Evolutionary conservation across 2,888 invertebrate species (phyloP).

Genomic region (Stratiomys singularior): DNA sequence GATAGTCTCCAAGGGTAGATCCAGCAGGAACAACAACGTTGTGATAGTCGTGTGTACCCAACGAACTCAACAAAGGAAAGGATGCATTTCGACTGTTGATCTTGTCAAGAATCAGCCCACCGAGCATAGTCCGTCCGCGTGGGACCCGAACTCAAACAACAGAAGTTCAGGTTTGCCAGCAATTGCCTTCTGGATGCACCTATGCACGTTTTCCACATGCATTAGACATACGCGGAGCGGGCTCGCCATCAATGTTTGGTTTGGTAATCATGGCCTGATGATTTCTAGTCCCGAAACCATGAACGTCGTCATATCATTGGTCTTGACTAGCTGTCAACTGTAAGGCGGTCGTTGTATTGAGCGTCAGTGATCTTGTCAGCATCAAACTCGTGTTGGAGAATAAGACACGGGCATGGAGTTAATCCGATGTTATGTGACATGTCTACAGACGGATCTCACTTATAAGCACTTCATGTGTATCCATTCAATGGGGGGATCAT

Average conservation of each 20-base stretch:
- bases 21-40: not conserved
- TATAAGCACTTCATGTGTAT: conserved; percentile 34
- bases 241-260: conserved; percentile 8
- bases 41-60: not conserved
- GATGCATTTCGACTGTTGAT: conserved; percentile 10
- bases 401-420: conserved; percentile 33
- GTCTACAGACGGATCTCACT: conserved; percentile 46
- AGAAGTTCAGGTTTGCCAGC: conserved; percentile 1
- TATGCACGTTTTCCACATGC: not conserved
- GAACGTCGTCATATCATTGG: conserved; percentile 33
- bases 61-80: not conserved
- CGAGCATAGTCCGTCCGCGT: not conserved
- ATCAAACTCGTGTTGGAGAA: conserved; percentile 32
- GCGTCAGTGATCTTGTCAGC: conserved; percentile 40
- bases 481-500: conserved; percentile 21
- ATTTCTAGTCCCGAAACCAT: not conserved
- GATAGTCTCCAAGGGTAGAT: not conserved
- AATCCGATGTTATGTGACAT: conserved; percentile 48
- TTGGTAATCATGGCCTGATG: conserved; percentile 5
- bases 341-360: conserved; percentile 21
- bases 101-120: not conserved
- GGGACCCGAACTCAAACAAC: too few relatives aligned
- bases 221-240: not conserved
- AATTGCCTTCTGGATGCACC: not conserved
- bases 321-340: conserved; percentile 41